Evolutionary conservation across 53 echinoderm and acorn worm species (phyloP).

Genomic region (Apostichopus leukothele): DNA sequence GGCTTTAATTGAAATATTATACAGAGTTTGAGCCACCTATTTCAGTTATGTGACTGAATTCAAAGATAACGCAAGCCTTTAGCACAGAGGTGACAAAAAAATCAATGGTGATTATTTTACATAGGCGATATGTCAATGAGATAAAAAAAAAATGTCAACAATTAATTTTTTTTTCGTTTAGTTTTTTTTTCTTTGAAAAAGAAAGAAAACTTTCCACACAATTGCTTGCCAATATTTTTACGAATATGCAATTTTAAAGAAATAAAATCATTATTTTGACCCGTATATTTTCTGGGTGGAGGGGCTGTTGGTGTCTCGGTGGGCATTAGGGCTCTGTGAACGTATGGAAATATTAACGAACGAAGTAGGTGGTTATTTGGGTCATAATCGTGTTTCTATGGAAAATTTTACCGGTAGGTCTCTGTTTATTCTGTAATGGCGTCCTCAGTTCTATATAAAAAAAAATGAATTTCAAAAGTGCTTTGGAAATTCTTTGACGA

Average conservation of each 20-base stretch:
- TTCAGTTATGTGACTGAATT: too few species aligned
- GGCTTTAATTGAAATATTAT: too few species aligned
- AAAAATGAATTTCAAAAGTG: too few species aligned
- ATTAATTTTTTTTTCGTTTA: slow-evolving; percentile 9
- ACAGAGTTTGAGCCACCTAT: too few species aligned
- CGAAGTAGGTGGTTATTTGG: not conserved
- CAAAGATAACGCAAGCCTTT: too few species aligned
- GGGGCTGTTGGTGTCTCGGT: slow-evolving; percentile 21
- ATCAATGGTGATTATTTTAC: not conserved
- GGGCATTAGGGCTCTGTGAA: not conserved
- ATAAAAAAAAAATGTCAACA: not conserved
- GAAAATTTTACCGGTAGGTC: too few species aligned
- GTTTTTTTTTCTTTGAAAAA: slow-evolving; percentile 36
- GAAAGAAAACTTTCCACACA: slow-evolving; percentile 6
- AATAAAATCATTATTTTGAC: slow-evolving; percentile 40
- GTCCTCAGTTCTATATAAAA: too few species aligned
- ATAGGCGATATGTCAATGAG: slow-evolving; percentile 19
- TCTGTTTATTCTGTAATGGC: too few species aligned
- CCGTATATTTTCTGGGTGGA: slow-evolving; percentile 16
- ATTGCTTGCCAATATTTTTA: slow-evolving; percentile 54
- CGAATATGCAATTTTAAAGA: slow-evolving; percentile 52
- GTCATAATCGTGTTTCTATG: not conserved
- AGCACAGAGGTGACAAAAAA: too few species aligned
- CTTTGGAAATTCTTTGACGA: too few species aligned
- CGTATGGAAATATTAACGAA: not conserved